Evolutionary conservation across 2,888 invertebrate species (phyloP), one percentile per base, ranked within the genome.

Genomic region (Schizotus pectinicornis): DNA sequence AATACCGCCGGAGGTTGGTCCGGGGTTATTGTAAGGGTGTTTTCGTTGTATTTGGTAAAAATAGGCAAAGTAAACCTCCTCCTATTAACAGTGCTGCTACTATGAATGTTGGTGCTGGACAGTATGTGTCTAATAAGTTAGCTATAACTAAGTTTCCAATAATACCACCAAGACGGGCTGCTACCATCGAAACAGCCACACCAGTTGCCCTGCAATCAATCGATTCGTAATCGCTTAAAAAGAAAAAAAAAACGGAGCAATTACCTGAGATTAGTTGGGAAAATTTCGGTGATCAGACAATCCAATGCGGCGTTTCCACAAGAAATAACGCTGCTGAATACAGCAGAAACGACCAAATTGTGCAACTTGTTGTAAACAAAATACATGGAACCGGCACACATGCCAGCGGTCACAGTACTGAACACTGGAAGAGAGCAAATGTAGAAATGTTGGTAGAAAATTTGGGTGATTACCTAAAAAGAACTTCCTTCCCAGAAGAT

Each of bases 241-340:
- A 47, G 12, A 14, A 46, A n/a, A 3, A 3, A n/a, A 22, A 13
- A 43, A n/a, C 7, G 8, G 7, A 37, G n/a, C 56, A 55, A 45
- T 69, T 81, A 91, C 91, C 94, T 87, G 74, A 95, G 84, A 80
- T 92, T 89, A 37, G 95, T 95, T 33, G 95, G 95, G 79, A 95
- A 95, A 61, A 95, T 91, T 82, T 96, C 96, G 14, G 94, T 94
- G 74, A 93, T 92, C 67, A 96, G 86, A 76, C 95, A 95, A 82
- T 95, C 95, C 62, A 95, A 83, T 3, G 95, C 92, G 49, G 93
- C 93, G 80, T 93, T 93, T 63, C 93, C 93, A 77, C 92, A 93
- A 54, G 92, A 92, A 67, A 93, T 93, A 56, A 92, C 92, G 47
- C 92, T 91, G 76, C 92, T 92, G 81, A 93, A 93, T 72, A 92